These are phyloP conservation scores for Pseudorasbora parva DNA, from an alignment of 2,113 vertebrate species.

Conservation along the genomic window DNA sequence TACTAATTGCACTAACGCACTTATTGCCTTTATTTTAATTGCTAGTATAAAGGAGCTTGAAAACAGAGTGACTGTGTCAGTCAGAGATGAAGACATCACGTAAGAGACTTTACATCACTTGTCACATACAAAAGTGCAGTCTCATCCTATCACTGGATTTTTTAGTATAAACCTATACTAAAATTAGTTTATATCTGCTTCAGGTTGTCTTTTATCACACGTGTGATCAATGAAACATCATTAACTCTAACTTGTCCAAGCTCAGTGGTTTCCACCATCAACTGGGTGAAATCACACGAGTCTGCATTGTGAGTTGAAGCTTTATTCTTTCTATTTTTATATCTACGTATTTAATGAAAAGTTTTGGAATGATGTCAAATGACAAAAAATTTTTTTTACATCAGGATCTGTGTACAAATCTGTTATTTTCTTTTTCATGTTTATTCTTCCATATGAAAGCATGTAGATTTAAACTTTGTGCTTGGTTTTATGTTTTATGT, in stretches of 20 bases:
- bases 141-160: background rate
- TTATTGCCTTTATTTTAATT: background rate
- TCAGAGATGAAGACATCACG: conserved; percentile 6
- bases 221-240: background rate
- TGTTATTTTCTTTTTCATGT: too few species aligned
- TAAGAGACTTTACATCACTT: background rate
- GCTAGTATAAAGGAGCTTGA: background rate
- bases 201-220: background rate
- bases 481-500: background rate
- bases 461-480: background rate
- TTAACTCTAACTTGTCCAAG: background rate
- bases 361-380: too few species aligned
- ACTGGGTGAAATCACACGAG: background rate
- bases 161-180: background rate
- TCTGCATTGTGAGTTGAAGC: background rate
- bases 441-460: background rate
- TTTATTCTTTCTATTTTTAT: background rate
- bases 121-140: background rate
- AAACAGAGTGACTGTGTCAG: background rate
- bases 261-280: background rate
- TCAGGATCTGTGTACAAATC: too few species aligned
- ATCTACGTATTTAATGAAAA: too few species aligned
- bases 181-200: background rate
- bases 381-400: too few species aligned
- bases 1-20: too few species aligned